Evolutionary conservation across 2,888 invertebrate genomes (phyloP), one percentile per base, ranked within the genome.

Genomic region (Lasioglossum leucozonium): DNA sequence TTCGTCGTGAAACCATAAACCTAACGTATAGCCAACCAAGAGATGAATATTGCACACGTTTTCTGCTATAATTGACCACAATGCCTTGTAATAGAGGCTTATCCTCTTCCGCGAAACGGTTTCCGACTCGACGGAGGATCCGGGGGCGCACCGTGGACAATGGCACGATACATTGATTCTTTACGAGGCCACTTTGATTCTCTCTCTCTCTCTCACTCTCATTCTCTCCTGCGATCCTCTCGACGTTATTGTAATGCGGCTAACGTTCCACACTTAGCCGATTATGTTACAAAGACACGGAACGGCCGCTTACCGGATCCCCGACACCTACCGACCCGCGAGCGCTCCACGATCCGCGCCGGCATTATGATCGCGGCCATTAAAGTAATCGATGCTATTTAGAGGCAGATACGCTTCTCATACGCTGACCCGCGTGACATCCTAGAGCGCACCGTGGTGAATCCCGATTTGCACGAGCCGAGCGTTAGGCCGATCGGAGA

Each of bases 351-450:
- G 44, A 58, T 80, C 80, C 86, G 65, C 86, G 65, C 72, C 73
- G 87, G 67, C 77, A 87, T 87, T 88, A 89, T 84, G 89, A 89
- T 88, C 89, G 75, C 82, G 77, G 84, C 79, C 82, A 89, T 89
- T 89, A 89, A 86, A 89, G 86, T 89, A 89, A 89, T 89, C 82
- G 89, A 89, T 84, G 89, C 86, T 81, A 88, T 83, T 87, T 84
- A 82, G 79, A 77, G 82, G 72, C 76, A 88, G 86, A 89, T 86
- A 87, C 84, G 83, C 83, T 84, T 81, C 87, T 86, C 85, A 80
- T 84, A 80, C 72, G 67, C 40, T 84, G 85, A 88, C 85, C 88
- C 77, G 67, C 82, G 77, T 85, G 81, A 84, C 87, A 79, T 81
- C 87, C 79, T 75, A 65, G 47, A 79, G 22, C 80, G 67, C 77